Evolutionary conservation across 2,888 invertebrate genomes (phyloP).

Genomic region (Tenthredo scrophulariae): DNA sequence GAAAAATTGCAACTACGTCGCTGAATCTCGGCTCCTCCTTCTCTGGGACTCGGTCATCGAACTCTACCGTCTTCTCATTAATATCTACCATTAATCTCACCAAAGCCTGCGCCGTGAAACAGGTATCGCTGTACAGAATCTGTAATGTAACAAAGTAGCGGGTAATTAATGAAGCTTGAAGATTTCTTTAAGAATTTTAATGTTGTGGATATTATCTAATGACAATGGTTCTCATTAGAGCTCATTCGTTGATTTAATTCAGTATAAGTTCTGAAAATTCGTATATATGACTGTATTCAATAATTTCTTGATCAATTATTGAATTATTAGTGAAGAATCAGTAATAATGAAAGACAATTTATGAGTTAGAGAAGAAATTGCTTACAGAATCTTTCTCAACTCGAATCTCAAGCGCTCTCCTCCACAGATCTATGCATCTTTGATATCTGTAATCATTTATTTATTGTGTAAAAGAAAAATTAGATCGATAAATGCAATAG

Average conservation of each 20-base stretch:
- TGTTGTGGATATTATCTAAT: background rate
- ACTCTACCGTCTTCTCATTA: conserved; percentile 81
- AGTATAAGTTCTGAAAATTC: background rate
- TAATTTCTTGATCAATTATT: background rate
- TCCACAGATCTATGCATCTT: conserved; percentile 93
- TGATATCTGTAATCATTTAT: conserved; percentile 81
- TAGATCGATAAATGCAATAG: background rate
- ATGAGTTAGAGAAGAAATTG: conserved; percentile 24
- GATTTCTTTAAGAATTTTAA: background rate
- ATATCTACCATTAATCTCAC: conserved; percentile 91
- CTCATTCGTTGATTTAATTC: background rate
- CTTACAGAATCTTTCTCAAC: conserved; percentile 88
- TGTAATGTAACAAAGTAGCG: conserved; percentile 58
- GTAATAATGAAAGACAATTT: background rate
- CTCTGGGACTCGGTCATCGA: conserved; percentile 77
- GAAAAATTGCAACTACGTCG: conserved; percentile 87
- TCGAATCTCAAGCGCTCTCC: conserved; percentile 89
- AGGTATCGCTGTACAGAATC: conserved; percentile 87
- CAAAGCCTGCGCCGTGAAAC: conserved; percentile 92
- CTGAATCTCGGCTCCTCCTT: conserved; percentile 82
- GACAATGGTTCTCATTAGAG: background rate
- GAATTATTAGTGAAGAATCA: background rate
- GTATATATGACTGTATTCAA: background rate
- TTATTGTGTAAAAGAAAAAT: background rate
- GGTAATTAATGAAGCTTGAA: background rate